phyloP scores from a whole-genome alignment of 2,888 invertebrate genomes.

The Rhynchonema sp. region DNA sequence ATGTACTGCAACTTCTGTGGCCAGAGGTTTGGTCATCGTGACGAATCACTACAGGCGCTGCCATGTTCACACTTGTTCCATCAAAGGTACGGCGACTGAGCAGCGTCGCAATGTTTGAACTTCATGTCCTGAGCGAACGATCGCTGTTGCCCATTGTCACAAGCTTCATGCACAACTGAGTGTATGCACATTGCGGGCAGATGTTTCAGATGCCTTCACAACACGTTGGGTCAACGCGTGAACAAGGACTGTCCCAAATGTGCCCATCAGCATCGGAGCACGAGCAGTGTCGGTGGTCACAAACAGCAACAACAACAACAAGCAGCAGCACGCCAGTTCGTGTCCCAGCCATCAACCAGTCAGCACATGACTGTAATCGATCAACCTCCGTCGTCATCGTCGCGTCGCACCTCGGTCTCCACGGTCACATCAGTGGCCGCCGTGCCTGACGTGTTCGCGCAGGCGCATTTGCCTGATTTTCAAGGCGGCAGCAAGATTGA shows the following conservation, averaged over 20 bases:
- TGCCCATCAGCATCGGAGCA: not conserved
- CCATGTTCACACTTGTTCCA: slow-evolving; percentile 28
- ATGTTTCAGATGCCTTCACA: slow-evolving; percentile 5
- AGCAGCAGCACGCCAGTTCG: not conserved
- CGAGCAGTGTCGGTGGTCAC: slow-evolving; percentile 2
- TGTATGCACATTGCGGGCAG: not conserved
- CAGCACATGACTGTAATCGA: too few species aligned
- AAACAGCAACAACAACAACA: not conserved
- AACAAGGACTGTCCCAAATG: slow-evolving; percentile 6
- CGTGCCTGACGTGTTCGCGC: not conserved
- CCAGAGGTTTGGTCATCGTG: slow-evolving; percentile 23
- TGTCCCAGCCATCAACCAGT: not conserved
- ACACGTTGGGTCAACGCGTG: not conserved
- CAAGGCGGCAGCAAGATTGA: not conserved
- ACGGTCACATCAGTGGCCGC: not conserved
- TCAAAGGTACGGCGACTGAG: slow-evolving; percentile 13
- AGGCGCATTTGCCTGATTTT: not conserved
- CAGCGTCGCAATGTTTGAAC: not conserved
- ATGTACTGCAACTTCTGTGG: slow-evolving; percentile 34
- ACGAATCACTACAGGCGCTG: slow-evolving; percentile 25
- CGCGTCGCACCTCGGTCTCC: not conserved
- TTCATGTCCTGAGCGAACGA: not conserved
- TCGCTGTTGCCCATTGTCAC: not conserved
- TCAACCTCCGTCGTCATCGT: not conserved
- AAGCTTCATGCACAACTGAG: not conserved